Evolutionary conservation across 1,140 invertebrate genomes (phyloP).

Genomic region (Drosophila serrata): DNA sequence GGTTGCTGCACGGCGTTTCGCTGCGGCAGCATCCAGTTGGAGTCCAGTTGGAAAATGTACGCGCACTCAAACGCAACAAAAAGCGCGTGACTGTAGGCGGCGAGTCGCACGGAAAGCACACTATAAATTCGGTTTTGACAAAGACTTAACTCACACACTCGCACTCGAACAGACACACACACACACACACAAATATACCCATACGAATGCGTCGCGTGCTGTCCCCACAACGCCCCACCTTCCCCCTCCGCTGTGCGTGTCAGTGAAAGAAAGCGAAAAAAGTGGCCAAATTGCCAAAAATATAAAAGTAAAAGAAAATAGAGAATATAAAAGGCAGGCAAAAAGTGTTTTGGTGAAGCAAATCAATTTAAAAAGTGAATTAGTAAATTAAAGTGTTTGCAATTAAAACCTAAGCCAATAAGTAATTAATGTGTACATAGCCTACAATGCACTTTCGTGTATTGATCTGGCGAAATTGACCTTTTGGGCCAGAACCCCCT

Average conservation of each 20-base stretch:
- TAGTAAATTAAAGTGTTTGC: slow-evolving; percentile 6
- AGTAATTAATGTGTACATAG: slow-evolving; percentile 25
- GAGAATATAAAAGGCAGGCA: slow-evolving; percentile 1
- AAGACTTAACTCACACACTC: slow-evolving; percentile 27
- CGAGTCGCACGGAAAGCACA: slow-evolving; percentile 44
- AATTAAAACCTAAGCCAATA: slow-evolving; percentile 1
- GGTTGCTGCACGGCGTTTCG: slow-evolving; percentile 27
- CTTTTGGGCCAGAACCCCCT: slow-evolving; percentile 30
- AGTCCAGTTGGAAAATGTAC: slow-evolving; percentile 83
- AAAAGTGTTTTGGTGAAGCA: slow-evolving; percentile 12
- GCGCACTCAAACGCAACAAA: slow-evolving; percentile 75
- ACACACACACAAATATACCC: slow-evolving; percentile 12
- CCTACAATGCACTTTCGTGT: slow-evolving; percentile 14
- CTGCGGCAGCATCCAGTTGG: slow-evolving; percentile 74
- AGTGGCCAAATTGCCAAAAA: slow-evolving; percentile 46
- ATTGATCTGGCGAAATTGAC: slow-evolving; percentile 45
- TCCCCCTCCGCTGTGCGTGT: slow-evolving; percentile 50
- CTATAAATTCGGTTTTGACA: slow-evolving; percentile 33
- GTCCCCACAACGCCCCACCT: slow-evolving; percentile 39
- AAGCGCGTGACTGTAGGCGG: slow-evolving; percentile 66
- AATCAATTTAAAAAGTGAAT: slow-evolving; percentile 37
- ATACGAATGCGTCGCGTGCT: slow-evolving; percentile 66
- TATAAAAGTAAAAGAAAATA: slow-evolving; percentile 9
- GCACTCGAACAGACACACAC: slow-evolving; percentile 11
- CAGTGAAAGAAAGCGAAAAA: slow-evolving; percentile 47